Conservation (phyloP, 2,113 vertebrate species). For the Entosphenus tridentatus region DNA sequence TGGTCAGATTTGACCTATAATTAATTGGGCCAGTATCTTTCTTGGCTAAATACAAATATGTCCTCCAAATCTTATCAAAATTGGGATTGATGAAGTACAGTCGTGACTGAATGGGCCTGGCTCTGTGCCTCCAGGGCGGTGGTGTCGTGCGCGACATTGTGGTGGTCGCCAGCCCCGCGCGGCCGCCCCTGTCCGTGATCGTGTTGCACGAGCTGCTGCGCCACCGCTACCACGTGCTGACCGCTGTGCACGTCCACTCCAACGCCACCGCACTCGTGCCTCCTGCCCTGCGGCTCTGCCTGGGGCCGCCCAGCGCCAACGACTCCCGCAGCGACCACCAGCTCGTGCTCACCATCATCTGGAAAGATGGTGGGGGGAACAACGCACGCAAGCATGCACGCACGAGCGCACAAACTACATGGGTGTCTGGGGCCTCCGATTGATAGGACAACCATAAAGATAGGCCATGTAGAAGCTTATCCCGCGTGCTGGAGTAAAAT, state of each 20-base stretch:
- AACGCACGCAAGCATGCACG: neutral
- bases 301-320: conserved; percentile 36
- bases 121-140: conserved; percentile 26
- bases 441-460: too few relatives aligned
- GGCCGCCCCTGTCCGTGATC: conserved; percentile 50
- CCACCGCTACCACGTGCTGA: conserved; percentile 46
- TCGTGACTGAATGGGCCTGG: too few relatives aligned
- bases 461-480: too few relatives aligned
- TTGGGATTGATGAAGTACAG: too few relatives aligned
- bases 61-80: too few relatives aligned
- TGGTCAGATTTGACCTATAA: too few relatives aligned
- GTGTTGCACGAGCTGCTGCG: conserved; percentile 65
- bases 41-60: too few relatives aligned
- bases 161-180: conserved; percentile 60
- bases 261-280: conserved; percentile 32
- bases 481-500: too few relatives aligned
- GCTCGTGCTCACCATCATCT: conserved; percentile 80
- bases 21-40: too few relatives aligned
- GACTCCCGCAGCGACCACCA: conserved; percentile 52
- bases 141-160: conserved; percentile 75
- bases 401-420: too few relatives aligned
- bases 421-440: too few relatives aligned
- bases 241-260: conserved; percentile 72
- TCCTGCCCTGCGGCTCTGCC: conserved; percentile 48
- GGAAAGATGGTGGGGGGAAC: conserved; percentile 67